These are phyloP conservation scores for Aulostomus chinensis DNA, from an alignment of 2,797 vertebrate genomes.

Conservation along the genomic window DNA sequence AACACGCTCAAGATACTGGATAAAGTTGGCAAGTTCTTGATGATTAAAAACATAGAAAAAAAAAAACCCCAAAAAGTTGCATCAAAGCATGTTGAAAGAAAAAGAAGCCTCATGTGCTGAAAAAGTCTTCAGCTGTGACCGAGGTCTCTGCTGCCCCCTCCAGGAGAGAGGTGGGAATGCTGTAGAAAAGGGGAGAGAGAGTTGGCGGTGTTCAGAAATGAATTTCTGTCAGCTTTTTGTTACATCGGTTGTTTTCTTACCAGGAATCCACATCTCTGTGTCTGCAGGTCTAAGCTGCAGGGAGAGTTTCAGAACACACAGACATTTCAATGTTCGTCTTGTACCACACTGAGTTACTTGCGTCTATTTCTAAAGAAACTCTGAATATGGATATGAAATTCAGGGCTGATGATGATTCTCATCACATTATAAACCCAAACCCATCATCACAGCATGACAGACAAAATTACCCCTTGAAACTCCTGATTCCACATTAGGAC, in stretches of 20 bases:
- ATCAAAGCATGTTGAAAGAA: conserved; percentile 26
- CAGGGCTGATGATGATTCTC: too few species aligned
- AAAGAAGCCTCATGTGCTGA: conserved; percentile 33
- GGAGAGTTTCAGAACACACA: conserved; percentile 10
- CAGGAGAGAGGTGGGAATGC: conserved; percentile 30
- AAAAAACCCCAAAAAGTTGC: too few species aligned
- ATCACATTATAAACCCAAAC: too few species aligned
- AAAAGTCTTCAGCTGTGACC: conserved; percentile 40
- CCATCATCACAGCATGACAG: background rate
- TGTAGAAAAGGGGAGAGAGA: conserved; percentile 7
- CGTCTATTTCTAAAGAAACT: too few species aligned
- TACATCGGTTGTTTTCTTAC: conserved; percentile 20
- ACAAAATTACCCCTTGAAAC: conserved; percentile 76
- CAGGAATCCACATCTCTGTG: conserved; percentile 4
- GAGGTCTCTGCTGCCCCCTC: conserved; percentile 56
- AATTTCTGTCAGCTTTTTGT: background rate
- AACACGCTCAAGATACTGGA: conserved; percentile 20
- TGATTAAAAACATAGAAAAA: conserved; percentile 30
- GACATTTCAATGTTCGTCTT: too few species aligned
- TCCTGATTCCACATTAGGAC: conserved; percentile 76
- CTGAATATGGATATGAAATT: too few species aligned
- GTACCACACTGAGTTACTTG: too few species aligned
- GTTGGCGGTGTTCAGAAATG: background rate
- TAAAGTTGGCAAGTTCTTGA: conserved; percentile 13
- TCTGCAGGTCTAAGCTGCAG: conserved; percentile 28